Percentiles rank a stretch among this genome's conserved stretches.
These are phyloP conservation scores for Gorilla gorilla DNA, from an alignment of 2,113 vertebrate genomes.

Conservation along the genomic window DNA sequence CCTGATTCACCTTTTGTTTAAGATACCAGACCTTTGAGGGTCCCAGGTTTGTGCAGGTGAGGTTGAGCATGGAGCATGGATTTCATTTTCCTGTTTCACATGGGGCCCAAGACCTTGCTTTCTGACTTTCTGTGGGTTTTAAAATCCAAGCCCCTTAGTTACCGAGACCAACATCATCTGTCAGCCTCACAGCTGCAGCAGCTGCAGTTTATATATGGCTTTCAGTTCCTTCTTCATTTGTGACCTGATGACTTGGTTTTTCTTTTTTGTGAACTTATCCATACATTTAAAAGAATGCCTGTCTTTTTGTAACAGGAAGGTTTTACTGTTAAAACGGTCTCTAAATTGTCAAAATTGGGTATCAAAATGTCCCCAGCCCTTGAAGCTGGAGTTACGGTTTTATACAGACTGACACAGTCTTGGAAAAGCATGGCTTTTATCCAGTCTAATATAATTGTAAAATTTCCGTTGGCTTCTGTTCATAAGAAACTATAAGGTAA, in stretches of 20 bases:
- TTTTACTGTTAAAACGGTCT: constrained; percentile 31
- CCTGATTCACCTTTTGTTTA: background rate
- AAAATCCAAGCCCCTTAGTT: background rate
- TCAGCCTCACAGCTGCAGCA: background rate
- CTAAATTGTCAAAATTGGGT: constrained; percentile 16
- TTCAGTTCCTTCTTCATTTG: background rate
- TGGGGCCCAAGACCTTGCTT: background rate
- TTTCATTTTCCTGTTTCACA: background rate
- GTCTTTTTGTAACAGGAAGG: background rate
- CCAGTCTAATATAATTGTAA: background rate
- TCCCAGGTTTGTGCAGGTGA: background rate
- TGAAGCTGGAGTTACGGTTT: constrained; percentile 34
- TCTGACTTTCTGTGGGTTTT: background rate
- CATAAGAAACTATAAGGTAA: constrained; percentile 4
- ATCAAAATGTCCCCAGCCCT: background rate
- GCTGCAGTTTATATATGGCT: background rate
- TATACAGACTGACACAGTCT: background rate
- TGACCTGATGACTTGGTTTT: background rate
- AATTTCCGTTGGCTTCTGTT: background rate
- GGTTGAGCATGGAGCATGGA: background rate
- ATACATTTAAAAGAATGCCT: background rate
- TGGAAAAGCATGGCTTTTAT: background rate
- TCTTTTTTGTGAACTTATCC: background rate
- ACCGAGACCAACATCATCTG: background rate
- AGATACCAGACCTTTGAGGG: background rate